Evolutionary conservation across 1,140 invertebrate genomes (phyloP).

Genomic region (Anoplolepis gracilipes): DNA sequence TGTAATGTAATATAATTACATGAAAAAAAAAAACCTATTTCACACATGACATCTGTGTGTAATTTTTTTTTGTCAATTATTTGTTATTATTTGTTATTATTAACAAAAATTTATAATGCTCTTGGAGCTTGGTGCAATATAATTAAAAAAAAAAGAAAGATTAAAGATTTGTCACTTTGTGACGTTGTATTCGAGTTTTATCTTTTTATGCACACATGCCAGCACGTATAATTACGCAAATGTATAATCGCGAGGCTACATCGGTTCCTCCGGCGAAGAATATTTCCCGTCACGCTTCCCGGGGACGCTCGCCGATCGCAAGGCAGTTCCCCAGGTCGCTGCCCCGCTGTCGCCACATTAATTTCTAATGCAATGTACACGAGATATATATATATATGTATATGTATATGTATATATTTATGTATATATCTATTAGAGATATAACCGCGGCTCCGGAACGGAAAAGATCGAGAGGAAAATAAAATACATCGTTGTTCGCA

Average conservation of each 20-base stretch:
- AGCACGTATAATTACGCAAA: not conserved
- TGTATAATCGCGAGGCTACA: constrained; percentile 28
- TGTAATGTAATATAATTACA: not conserved
- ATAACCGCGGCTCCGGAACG: constrained; percentile 79
- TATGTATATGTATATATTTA: constrained; percentile 72
- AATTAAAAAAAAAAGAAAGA: not conserved
- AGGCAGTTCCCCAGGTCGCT: constrained; percentile 44
- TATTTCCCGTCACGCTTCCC: constrained; percentile 23
- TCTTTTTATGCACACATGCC: not conserved
- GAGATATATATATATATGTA: constrained; percentile 63
- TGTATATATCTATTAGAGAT: constrained; percentile 78
- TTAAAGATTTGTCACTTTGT: not conserved
- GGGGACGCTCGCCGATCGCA: constrained; percentile 54
- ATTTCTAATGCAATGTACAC: constrained; percentile 72
- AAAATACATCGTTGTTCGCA: constrained; percentile 85
- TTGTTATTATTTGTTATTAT: no score
- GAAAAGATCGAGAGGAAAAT: constrained; percentile 71
- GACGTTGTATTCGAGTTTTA: not conserved
- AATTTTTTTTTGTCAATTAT: not conserved
- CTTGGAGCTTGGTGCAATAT: no score
- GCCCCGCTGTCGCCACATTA: constrained; percentile 60
- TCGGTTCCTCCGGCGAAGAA: constrained; percentile 46
- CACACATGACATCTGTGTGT: not conserved
- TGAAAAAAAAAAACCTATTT: not conserved
- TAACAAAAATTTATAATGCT: constrained; percentile 7